phyloP scores from a whole-genome alignment of 2,113 vertebrate species.

The Gymnocephalus cernua region DNA sequence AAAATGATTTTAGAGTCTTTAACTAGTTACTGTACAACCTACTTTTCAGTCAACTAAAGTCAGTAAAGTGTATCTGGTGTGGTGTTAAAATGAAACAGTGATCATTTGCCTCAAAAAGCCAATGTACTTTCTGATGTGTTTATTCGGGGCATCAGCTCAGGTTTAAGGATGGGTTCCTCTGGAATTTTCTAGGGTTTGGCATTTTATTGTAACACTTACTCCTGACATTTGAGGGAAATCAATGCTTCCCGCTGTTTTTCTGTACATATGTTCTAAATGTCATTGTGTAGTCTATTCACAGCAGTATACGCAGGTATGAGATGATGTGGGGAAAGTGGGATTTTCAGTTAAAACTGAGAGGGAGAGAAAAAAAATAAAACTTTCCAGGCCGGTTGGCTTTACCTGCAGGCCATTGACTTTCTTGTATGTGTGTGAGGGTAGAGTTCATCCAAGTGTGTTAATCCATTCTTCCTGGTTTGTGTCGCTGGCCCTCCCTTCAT shows the following conservation, averaged over 20 bases:
- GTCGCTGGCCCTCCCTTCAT: constrained; percentile 64
- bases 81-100: not conserved
- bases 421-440: not conserved
- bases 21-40: not conserved
- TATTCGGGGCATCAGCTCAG: constrained; percentile 12
- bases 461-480: constrained; percentile 68
- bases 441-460: constrained; percentile 58
- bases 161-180: constrained; percentile 31
- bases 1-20: not conserved
- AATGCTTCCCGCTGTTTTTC: constrained; percentile 45
- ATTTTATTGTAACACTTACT: constrained; percentile 48
- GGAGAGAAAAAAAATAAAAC: not conserved
- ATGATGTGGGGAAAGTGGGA: constrained; percentile 36
- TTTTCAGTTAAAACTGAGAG: constrained; percentile 38
- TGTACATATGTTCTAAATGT: constrained; percentile 64
- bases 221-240: constrained; percentile 76
- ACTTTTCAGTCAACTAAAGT: not conserved
- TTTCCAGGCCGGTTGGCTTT: constrained; percentile 1
- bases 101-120: not conserved
- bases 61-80: not conserved
- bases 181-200: constrained; percentile 27
- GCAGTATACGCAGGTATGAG: constrained; percentile 30
- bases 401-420: constrained; percentile 35
- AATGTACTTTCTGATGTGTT: not conserved
- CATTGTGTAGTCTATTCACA: constrained; percentile 47